phyloP scores from a whole-genome alignment of 2,113 vertebrate species.

The Mionectes macconnelli region DNA sequence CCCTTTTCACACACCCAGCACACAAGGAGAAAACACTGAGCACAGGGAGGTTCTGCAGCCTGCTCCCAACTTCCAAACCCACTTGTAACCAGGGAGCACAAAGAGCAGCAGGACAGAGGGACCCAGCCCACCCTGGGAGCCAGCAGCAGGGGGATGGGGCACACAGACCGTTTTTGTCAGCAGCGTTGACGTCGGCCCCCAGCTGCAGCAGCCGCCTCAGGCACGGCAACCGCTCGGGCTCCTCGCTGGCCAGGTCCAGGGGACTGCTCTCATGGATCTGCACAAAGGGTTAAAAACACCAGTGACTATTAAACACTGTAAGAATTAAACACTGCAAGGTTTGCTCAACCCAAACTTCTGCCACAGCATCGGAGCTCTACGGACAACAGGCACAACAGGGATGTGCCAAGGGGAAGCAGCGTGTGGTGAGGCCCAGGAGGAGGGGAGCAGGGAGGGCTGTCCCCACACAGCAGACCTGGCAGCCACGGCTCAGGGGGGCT shows the following conservation, averaged over 20 bases:
- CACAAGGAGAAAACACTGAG: background rate
- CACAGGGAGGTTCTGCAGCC: background rate
- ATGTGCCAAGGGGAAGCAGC: background rate
- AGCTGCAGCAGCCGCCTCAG: constrained; percentile 85
- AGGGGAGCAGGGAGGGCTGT: background rate
- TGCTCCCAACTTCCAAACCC: background rate
- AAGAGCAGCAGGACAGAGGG: background rate
- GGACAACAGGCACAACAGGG: rapidly evolving
- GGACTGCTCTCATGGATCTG: constrained; percentile 94
- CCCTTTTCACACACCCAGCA: background rate
- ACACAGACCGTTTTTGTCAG: constrained; percentile 84
- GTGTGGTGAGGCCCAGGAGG: rapidly evolving
- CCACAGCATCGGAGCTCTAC: rapidly evolving
- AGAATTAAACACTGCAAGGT: background rate
- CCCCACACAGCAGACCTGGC: rapidly evolving
- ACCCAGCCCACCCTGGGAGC: background rate
- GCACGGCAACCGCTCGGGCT: constrained; percentile 85
- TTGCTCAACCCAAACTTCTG: background rate
- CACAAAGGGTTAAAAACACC: background rate
- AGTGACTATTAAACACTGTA: rapidly evolving
- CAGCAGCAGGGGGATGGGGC: rapidly evolving
- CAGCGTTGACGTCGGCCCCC: constrained; percentile 83
- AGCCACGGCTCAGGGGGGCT: background rate
- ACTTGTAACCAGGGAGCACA: no score
- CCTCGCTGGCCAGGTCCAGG: constrained; percentile 91